Conservation (phyloP, 1,140 invertebrate species). For the Caerostris darwini region DNA sequence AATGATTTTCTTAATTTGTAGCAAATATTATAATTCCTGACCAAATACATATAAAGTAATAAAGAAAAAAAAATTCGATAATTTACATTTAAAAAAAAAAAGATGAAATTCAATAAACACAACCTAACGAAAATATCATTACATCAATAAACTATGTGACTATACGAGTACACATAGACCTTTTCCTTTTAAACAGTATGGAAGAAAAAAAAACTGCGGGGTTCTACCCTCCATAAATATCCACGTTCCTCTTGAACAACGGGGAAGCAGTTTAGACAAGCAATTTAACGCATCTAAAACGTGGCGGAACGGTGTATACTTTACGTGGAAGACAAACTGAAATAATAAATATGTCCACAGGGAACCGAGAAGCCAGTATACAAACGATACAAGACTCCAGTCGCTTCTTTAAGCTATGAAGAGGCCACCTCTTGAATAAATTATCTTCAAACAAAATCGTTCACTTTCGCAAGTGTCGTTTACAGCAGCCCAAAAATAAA, state of each 20-base stretch:
- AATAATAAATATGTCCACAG: conserved; percentile 43
- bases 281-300: background rate
- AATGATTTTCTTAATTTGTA: too few species aligned
- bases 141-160: too few species aligned
- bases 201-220: background rate
- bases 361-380: background rate
- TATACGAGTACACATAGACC: too few species aligned
- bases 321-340: conserved; percentile 32
- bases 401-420: background rate
- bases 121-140: too few species aligned
- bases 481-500: background rate
- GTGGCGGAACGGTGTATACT: conserved; percentile 2
- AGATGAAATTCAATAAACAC: too few species aligned
- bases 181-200: background rate
- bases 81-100: too few species aligned
- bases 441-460: conserved; percentile 5
- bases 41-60: too few species aligned
- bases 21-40: too few species aligned
- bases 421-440: conserved; percentile 37
- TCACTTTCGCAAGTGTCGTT: background rate
- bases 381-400: conserved; percentile 7
- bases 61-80: too few species aligned
- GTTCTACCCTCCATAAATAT: background rate
- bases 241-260: background rate
- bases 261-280: conserved; percentile 5